Evolutionary conservation across 2,888 invertebrate genomes (phyloP), one percentile per base, ranked within the genome.

Genomic region (Peribatodes rhomboidaria): DNA sequence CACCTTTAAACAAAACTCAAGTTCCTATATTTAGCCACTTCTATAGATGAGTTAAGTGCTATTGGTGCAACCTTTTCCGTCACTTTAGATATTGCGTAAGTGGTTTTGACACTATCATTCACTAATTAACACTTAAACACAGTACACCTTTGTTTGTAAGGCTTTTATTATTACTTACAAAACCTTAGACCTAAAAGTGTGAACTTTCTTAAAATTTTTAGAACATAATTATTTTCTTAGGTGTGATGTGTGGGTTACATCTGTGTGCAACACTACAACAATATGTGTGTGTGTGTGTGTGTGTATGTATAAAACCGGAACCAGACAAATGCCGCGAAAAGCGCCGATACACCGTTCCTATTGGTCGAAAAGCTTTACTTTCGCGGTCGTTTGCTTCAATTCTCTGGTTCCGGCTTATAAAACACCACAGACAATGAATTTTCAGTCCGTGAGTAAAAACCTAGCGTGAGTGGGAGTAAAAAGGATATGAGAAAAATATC

Each of bases 51-150:
- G n/a, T n/a, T n/a, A n/a, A n/a, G n/a, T n/a, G n/a, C n/a, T n/a
- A n/a, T n/a, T n/a, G n/a, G n/a, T 20, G 18, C n/a, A 46, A 22
- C 4, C 22, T 9, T 46, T 22, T 22, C 22, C 7, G n/a, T 3
- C 46, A 46, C 22, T 22, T 46, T 46, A n/a, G n/a, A 20, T 50
- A 35, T 35, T 13, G 13, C 8, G 16, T n/a, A 18, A 50, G 35
- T 50, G 13, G 20, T 50, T 35, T 44, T 44, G 18, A 35, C 50
- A 33, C 18, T 50, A 10, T 35, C 7, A 18, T 35, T 50, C 41
- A 47, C 74, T 71, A 75, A 77, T 73, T 63, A 68, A 76, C 79
- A 82, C 77, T 72, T 67, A 71, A 75, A 71, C 63, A 35, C 11
- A 18, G 49, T 33, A 35, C 50, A 50, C 50, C 10, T 18, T 46